Conservation (phyloP, 37 sponge, comb jelly and placozoan genomes). For the Chondrosia reniformis region DNA sequence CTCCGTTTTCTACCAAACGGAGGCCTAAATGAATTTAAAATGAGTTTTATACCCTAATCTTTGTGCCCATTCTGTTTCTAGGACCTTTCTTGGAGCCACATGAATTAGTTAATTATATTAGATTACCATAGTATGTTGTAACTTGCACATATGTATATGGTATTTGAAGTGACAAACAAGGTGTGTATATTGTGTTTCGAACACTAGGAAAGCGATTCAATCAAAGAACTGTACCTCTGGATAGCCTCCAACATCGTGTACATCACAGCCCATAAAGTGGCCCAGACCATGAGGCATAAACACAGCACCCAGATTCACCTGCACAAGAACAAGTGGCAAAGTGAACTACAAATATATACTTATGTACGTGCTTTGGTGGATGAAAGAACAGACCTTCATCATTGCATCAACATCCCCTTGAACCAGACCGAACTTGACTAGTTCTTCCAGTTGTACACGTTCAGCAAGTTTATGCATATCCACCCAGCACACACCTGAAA, state of each 20-base stretch:
- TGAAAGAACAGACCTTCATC: conserved; percentile 49
- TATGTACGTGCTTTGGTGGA: not conserved
- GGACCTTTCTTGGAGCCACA: no score
- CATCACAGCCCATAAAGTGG: conserved; percentile 95
- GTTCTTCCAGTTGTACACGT: conserved; percentile 62
- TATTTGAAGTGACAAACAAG: no score
- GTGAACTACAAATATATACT: not conserved
- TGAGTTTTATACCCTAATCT: no score
- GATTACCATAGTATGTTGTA: no score
- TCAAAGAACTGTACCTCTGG: conserved; percentile 57
- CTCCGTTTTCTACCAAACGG: no score
- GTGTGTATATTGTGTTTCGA: no score
- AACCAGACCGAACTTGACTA: conserved; percentile 73
- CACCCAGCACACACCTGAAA: conserved; percentile 81
- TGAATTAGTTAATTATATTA: no score
- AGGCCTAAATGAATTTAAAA: no score
- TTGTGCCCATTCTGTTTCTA: no score
- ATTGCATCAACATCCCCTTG: conserved; percentile 80
- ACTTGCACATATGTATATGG: no score
- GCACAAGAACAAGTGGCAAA: not conserved
- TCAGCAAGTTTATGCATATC: conserved; percentile 97
- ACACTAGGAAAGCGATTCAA: no score
- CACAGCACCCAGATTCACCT: conserved; percentile 79
- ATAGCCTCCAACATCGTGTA: conserved; percentile 97
- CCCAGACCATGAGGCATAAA: conserved; percentile 99